These are phyloP conservation scores for Lycia hirtaria DNA, from an alignment of 2,888 invertebrate species.

Conservation along the genomic window DNA sequence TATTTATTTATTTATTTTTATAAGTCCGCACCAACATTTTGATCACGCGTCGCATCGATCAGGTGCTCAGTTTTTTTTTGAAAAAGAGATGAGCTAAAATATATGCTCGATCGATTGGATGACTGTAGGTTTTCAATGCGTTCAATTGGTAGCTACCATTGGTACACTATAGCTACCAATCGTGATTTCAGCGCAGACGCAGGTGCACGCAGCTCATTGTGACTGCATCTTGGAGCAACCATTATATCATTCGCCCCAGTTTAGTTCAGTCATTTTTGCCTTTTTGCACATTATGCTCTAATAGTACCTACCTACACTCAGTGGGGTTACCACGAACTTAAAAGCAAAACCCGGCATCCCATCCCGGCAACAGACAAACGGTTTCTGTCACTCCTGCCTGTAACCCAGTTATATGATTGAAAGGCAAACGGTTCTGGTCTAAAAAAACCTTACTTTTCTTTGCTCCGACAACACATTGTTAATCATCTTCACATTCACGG, in stretches of 20 bases:
- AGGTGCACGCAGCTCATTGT: conserved; percentile 7
- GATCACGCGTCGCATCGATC: too few relatives aligned
- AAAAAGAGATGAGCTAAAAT: too few relatives aligned
- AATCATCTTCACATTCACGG: not conserved
- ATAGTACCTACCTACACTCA: conserved; percentile 1
- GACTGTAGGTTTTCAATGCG: too few relatives aligned
- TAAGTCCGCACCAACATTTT: too few relatives aligned
- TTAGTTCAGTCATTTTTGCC: conserved; percentile 12
- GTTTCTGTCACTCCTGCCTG: not conserved
- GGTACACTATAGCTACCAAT: too few relatives aligned
- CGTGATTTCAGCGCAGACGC: not conserved
- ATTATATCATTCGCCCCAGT: conserved; percentile 26
- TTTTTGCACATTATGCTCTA: conserved; percentile 12
- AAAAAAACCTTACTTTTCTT: not conserved
- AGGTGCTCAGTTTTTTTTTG: too few relatives aligned
- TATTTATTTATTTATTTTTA: too few relatives aligned
- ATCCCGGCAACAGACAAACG: too few relatives aligned
- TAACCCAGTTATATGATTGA: not conserved
- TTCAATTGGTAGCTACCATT: too few relatives aligned
- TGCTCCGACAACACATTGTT: not conserved
- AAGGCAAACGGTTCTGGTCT: not conserved
- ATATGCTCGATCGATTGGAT: too few relatives aligned
- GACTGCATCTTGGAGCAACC: conserved; percentile 7
- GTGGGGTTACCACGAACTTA: too few relatives aligned
- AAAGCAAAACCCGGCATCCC: too few relatives aligned